Evolutionary conservation across 2,113 vertebrate genomes (phyloP).

Genomic region (Eulemur rufifrons): DNA sequence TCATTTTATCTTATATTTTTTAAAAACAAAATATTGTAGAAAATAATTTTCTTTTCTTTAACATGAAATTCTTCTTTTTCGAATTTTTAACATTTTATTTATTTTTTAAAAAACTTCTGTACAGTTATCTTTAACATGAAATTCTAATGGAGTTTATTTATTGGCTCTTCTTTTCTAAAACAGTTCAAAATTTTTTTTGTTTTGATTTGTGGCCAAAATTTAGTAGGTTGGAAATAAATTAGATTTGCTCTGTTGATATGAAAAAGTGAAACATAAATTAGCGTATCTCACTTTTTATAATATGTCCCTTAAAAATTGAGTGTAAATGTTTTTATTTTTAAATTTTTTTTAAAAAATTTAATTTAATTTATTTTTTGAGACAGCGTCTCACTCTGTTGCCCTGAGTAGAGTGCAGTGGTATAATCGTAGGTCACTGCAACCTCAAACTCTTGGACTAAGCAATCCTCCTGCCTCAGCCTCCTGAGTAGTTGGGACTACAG

Average conservation of each 20-base stretch:
- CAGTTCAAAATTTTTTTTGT: neutral
- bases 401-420: neutral
- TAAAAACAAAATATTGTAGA: neutral
- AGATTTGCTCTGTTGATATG: slow-evolving; percentile 7
- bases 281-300: neutral
- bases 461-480: neutral
- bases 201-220: neutral
- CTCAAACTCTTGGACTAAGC: neutral
- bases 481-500: neutral
- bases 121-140: neutral
- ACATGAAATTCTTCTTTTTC: neutral
- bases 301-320: neutral
- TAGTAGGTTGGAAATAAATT: slow-evolving; percentile 14
- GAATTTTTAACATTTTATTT: too few species aligned
- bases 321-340: neutral
- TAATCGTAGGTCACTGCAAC: neutral
- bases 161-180: slow-evolving; percentile 20
- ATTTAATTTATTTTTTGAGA: neutral
- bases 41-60: too few species aligned
- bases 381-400: neutral
- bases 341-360: too few species aligned
- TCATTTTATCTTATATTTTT: neutral
- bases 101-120: too few species aligned
- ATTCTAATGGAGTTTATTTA: neutral
- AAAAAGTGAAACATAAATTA: slow-evolving; percentile 34